Conservation (phyloP, 1,140 invertebrate species). For the Zaprionus ghesquierei region DNA sequence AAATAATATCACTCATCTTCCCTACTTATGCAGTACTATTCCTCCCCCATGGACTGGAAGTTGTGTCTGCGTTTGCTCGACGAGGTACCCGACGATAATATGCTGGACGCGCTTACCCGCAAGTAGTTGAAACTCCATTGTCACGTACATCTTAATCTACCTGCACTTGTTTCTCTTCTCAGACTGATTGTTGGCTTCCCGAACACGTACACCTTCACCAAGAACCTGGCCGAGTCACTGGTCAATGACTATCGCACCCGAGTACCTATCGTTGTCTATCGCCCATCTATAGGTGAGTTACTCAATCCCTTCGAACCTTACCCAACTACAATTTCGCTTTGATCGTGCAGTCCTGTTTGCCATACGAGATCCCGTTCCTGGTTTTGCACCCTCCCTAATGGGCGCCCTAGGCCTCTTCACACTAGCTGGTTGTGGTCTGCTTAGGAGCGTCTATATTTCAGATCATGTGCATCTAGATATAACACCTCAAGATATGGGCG, state of each 20-base stretch:
- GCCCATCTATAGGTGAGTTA: conserved; percentile 91
- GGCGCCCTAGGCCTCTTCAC: conserved; percentile 75
- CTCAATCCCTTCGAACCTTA: accelerated
- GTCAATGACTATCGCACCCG: conserved; percentile 87
- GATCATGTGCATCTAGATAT: conserved; percentile 51
- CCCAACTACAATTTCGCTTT: background rate
- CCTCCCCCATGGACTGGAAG: conserved; percentile 77
- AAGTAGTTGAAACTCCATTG: conserved; percentile 42
- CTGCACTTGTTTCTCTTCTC: background rate
- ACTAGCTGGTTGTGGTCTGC: conserved; percentile 59
- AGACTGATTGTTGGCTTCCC: conserved; percentile 88
- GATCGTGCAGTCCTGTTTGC: conserved; percentile 54
- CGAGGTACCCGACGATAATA: conserved; percentile 42
- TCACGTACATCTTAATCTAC: background rate
- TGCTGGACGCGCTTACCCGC: conserved; percentile 60
- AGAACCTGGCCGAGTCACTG: conserved; percentile 91
- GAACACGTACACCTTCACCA: conserved; percentile 94
- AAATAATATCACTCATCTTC: background rate
- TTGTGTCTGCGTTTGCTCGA: conserved; percentile 59
- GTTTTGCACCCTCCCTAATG: conserved; percentile 65
- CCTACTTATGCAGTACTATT: conserved; percentile 45
- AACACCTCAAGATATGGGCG: conserved; percentile 64
- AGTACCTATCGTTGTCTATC: conserved; percentile 91
- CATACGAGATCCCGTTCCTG: conserved; percentile 59
- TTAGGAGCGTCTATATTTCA: conserved; percentile 64